A percentile compares a stretch with the other conserved stretches of the same genome.
These are phyloP conservation scores for Bombus superbus DNA, from an alignment of 1,140 invertebrate genomes.

Conservation along the genomic window DNA sequence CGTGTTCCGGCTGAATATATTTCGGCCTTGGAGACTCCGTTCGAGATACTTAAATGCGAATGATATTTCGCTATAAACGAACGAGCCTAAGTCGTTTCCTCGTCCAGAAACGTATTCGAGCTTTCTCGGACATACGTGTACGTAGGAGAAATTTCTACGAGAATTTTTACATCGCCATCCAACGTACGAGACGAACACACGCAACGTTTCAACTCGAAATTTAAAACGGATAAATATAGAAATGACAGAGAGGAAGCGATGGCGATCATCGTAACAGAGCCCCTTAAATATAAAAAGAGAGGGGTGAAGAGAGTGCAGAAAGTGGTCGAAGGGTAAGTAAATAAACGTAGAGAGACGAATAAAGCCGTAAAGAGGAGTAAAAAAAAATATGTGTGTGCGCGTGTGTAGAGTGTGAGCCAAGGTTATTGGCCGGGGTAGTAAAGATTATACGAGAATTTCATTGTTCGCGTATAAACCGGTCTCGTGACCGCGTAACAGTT, in stretches of 20 bases:
- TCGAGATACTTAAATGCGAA: neutral
- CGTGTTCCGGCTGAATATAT: neutral
- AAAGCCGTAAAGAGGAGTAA: neutral
- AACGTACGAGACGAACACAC: too few relatives aligned
- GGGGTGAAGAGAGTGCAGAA: neutral
- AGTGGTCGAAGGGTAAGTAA: neutral
- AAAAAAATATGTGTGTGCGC: neutral
- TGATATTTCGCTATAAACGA: neutral
- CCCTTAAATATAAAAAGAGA: neutral
- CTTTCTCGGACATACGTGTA: neutral
- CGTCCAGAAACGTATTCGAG: neutral
- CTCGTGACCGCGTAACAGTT: neutral
- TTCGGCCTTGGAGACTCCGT: neutral
- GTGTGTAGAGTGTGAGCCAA: neutral
- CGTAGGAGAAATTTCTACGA: neutral
- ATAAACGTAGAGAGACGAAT: neutral
- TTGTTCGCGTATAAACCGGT: neutral
- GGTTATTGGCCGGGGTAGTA: conserved; percentile 12
- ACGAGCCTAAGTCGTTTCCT: neutral
- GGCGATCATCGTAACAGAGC: neutral
- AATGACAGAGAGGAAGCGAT: too few relatives aligned
- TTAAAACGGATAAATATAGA: neutral
- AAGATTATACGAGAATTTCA: conserved; percentile 20
- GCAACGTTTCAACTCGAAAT: too few relatives aligned
- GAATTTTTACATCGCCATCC: neutral